These are phyloP conservation scores for Palythoa heliodiscus DNA, from an alignment of 92 coral and sea anemone genomes.

Conservation along the genomic window DNA sequence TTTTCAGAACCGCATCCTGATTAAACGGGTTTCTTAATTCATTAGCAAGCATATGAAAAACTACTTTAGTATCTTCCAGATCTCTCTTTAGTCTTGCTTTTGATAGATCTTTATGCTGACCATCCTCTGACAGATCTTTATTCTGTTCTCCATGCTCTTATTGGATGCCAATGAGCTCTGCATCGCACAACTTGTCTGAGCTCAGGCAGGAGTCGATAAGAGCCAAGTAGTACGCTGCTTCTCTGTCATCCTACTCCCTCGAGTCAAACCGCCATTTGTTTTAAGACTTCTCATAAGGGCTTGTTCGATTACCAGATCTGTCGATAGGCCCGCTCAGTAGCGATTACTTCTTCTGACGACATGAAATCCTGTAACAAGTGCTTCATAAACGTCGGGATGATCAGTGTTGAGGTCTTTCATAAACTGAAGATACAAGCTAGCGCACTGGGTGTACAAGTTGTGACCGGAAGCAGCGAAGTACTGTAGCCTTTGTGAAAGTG, in stretches of 20 bases:
- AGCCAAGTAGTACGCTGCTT: conserved; percentile 53
- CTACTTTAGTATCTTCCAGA: neutral
- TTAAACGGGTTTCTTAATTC: neutral
- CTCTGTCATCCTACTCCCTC: conserved; percentile 56
- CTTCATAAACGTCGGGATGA: neutral
- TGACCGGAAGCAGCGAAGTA: conserved; percentile 65
- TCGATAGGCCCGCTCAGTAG: conserved; percentile 57
- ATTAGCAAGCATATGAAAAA: neutral
- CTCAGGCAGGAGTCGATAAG: conserved; percentile 48
- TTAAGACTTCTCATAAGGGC: conserved; percentile 58
- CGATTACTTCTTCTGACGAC: conserved; percentile 36
- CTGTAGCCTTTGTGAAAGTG: conserved; percentile 45
- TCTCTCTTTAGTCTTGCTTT: neutral
- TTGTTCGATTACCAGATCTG: conserved; percentile 57
- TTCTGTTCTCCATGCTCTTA: neutral
- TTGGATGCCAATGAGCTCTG: neutral
- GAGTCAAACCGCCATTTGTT: conserved; percentile 59
- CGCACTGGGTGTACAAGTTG: conserved; percentile 27
- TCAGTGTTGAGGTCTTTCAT: neutral
- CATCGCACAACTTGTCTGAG: conserved; percentile 7
- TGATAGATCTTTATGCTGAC: neutral
- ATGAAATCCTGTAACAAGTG: neutral
- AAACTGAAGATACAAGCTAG: neutral
- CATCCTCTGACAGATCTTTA: neutral
- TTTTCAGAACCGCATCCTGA: neutral